Base-by-base conservation (phyloP, 2,797 vertebrate genomes). In the Erithacus rubecula region DNA sequence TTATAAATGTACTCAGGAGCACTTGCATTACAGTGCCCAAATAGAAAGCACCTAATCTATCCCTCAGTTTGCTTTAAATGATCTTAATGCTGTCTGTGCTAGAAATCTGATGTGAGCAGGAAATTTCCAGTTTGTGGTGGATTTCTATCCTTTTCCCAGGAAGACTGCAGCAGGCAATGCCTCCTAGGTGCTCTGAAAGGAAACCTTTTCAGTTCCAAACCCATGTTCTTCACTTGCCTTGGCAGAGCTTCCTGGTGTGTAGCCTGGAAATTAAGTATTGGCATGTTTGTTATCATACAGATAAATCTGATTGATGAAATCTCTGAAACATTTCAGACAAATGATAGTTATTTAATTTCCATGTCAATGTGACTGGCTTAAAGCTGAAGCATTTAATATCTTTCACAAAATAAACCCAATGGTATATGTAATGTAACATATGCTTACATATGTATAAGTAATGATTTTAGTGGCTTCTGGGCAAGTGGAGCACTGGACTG, bases 221-320 rank as follows among this genome's bases (percentile, higher is more conserved):
- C 1, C 5, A 0, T 8, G n/a, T 32, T 46, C 44, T 64, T 53
- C 8, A 0, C 32, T 44, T 39, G 3, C 16, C 9, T 21, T 37
- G 51, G 62, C 72, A 69, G 71, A 71, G 9, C 23, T 60, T 44
- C 75, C 29, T 34, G 32, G 51, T 59, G 32, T 39, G 0, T 21
- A 64, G 29, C 56, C 18, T 0, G 0, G 26, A 44, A 27, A 36
- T 30, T 6, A 34, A 36, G 12, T 46, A 4, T n/a, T 58, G 0
- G 3, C 60, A 34, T 6, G 0, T 49, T 83, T 27, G 52, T 68
- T 72, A 15, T 29, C 13, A 0, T 1, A 22, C 17, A 32, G 55
- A 29, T 56, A 34, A 32, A 51, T 46, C 21, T 19, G 27, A 9
- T 10, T 9, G 41, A 22, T 47, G 56, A 46, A 55, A 58, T 6